phyloP scores from a whole-genome alignment of 2,797 vertebrate genomes.

The Petrocephalus sullivani region DNA sequence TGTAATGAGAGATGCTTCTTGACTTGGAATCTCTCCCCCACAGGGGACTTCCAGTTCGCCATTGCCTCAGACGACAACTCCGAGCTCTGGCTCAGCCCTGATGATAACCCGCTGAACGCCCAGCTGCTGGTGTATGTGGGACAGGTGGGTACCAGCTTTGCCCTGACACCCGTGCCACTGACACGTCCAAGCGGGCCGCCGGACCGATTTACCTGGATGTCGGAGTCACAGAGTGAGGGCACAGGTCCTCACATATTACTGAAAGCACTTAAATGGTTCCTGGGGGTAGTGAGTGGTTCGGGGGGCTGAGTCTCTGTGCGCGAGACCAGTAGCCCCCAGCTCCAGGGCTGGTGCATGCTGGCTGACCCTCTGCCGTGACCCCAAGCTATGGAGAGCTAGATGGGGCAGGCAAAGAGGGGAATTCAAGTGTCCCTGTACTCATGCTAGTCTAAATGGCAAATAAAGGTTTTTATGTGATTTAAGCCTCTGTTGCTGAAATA shows the following conservation, averaged over 20 bases:
- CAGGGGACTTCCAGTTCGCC: constrained; percentile 95
- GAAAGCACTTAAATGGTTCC: not conserved
- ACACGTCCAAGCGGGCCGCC: not conserved
- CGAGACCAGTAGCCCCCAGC: no score
- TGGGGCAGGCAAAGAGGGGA: no score
- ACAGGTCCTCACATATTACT: not conserved
- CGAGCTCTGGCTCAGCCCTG: constrained; percentile 90
- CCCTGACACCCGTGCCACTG: not conserved
- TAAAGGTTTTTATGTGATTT: not conserved
- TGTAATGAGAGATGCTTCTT: not conserved
- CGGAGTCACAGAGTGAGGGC: not conserved
- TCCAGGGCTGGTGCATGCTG: no score
- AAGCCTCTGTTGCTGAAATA: not conserved
- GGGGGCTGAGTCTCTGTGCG: no score
- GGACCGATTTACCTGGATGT: not conserved
- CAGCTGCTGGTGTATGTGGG: constrained; percentile 84
- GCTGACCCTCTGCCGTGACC: no score
- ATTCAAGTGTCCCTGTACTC: no score
- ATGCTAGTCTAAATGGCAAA: no score
- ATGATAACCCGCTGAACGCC: constrained; percentile 81
- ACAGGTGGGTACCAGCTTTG: constrained; percentile 62
- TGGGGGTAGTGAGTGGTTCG: not conserved
- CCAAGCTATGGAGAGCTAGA: no score
- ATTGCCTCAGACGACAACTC: constrained; percentile 97
- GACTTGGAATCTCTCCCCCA: constrained; percentile 16